Conservation (phyloP, 2,888 invertebrate species). For the Pilophorus perplexus region DNA sequence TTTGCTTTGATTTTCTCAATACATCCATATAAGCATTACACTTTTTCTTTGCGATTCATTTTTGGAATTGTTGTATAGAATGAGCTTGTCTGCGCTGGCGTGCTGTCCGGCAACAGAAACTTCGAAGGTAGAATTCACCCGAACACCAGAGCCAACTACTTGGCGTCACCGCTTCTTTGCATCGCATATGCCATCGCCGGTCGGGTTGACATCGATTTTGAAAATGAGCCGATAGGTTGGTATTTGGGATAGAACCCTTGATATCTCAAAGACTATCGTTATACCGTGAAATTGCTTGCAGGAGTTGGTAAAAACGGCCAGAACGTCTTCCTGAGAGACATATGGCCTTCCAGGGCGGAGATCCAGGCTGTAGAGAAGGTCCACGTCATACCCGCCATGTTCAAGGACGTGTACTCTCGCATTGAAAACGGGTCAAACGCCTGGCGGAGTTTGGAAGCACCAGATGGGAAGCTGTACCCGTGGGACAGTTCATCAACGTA, state of each 20-base stretch:
- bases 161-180: constrained; percentile 94
- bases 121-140: constrained; percentile 98
- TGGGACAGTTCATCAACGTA: constrained; percentile 92
- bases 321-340: constrained; percentile 81
- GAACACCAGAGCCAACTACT: constrained; percentile 92
- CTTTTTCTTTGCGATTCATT: no score
- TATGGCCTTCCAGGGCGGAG: constrained; percentile 91
- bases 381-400: constrained; percentile 94
- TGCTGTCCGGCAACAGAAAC: constrained; percentile 95
- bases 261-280: background rate
- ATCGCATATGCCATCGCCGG: constrained; percentile 98
- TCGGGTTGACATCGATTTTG: constrained; percentile 91
- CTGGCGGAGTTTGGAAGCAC: constrained; percentile 81
- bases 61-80: constrained; percentile 59
- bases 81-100: constrained; percentile 91
- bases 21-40: no score
- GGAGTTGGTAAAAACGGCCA: constrained; percentile 60
- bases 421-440: constrained; percentile 80
- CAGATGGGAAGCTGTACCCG: constrained; percentile 79
- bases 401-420: constrained; percentile 80
- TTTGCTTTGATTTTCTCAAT: no score
- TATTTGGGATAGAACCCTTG: background rate
- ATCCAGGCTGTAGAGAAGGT: constrained; percentile 86
- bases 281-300: background rate
- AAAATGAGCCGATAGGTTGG: constrained; percentile 77